Evolutionary conservation across 2,113 vertebrate genomes (phyloP).

Genomic region (Passer domesticus): DNA sequence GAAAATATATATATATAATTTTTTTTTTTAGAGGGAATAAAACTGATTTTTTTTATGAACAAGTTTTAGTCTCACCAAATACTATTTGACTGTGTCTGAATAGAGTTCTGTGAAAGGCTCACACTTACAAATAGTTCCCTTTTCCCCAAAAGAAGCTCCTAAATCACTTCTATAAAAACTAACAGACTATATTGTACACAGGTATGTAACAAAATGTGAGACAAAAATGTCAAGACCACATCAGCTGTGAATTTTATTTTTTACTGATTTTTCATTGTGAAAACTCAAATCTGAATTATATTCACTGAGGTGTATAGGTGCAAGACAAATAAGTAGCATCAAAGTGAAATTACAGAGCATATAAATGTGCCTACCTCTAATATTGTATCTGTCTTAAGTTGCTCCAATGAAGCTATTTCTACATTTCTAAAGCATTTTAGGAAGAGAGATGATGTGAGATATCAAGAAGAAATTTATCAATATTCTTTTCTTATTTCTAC

Average conservation of each 20-base stretch:
- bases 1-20: neutral
- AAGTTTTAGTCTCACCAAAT: neutral
- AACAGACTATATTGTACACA: neutral
- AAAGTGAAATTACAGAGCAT: neutral
- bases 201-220: neutral
- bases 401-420: neutral
- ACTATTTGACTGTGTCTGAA: neutral
- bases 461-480: neutral
- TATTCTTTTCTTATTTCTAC: neutral
- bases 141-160: neutral
- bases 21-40: neutral
- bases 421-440: neutral
- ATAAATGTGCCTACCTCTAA: neutral
- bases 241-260: neutral
- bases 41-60: neutral
- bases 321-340: neutral
- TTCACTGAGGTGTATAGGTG: neutral
- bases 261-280: neutral
- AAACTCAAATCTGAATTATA: neutral
- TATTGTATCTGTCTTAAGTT: neutral
- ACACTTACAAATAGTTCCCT: neutral
- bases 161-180: neutral
- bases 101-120: neutral
- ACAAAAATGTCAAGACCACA: neutral
- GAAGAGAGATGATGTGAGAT: neutral